Conservation (phyloP, 2,113 vertebrate species). For the Rhipidura dahli region DNA sequence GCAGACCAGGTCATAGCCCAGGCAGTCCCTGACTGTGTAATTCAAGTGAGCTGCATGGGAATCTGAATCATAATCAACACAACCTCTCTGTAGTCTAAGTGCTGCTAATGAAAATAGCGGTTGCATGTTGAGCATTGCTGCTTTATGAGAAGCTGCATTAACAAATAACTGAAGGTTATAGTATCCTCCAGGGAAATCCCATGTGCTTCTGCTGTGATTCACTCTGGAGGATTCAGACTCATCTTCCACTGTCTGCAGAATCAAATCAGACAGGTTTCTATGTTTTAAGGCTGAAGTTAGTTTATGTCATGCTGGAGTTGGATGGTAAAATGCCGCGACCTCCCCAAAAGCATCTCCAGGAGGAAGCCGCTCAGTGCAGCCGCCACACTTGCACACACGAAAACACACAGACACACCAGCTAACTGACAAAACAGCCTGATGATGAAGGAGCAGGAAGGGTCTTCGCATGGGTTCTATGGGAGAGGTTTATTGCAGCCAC, state of each 20-base stretch:
- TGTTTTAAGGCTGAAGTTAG: neutral
- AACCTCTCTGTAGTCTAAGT: neutral
- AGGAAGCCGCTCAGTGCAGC: too few species aligned
- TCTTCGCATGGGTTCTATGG: too few species aligned
- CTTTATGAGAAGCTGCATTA: neutral
- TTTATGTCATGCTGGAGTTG: too few species aligned
- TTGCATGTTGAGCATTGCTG: neutral
- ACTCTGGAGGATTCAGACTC: neutral
- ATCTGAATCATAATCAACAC: neutral
- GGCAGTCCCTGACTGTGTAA: neutral
- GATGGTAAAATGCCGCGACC: too few species aligned
- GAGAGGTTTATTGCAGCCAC: too few species aligned
- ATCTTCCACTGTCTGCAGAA: neutral
- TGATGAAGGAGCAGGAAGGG: too few species aligned
- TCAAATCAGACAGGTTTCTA: neutral
- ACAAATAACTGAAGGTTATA: neutral
- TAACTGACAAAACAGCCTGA: too few species aligned
- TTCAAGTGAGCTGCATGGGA: neutral
- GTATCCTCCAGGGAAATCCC: neutral
- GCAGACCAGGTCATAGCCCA: neutral
- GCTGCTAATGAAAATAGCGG: neutral
- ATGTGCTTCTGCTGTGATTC: neutral
- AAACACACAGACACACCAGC: too few species aligned
- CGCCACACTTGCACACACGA: too few species aligned
- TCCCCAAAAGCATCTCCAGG: too few species aligned